Percentiles rank a stretch among this genome's conserved stretches.
Evolutionary conservation across 2,888 invertebrate species (phyloP).

Genomic region (Aphidius colemani): DNA sequence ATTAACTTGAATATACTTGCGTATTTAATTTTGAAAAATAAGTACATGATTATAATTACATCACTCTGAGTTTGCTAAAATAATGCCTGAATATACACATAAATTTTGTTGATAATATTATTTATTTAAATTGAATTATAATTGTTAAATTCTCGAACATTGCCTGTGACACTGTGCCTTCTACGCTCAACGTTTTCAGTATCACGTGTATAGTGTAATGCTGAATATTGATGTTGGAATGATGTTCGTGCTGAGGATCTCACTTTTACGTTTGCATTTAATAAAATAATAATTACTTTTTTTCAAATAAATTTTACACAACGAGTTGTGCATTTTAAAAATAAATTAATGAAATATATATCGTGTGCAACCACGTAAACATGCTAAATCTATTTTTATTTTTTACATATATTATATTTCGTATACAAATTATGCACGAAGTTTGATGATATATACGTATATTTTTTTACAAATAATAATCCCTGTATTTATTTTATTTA

Average conservation of each 20-base stretch:
- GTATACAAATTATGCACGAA: too few relatives aligned
- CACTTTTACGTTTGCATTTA: background rate
- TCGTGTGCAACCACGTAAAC: too few relatives aligned
- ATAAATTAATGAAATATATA: background rate
- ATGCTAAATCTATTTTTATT: too few relatives aligned
- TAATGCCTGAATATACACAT: conserved; percentile 11
- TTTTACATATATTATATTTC: too few relatives aligned
- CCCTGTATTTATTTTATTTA: too few relatives aligned
- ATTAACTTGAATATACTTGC: too few relatives aligned
- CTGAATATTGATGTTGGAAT: conserved; percentile 36
- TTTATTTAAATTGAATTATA: too few relatives aligned
- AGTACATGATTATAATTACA: background rate
- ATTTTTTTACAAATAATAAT: too few relatives aligned
- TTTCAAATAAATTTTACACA: background rate
- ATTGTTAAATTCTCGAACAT: conserved; percentile 21
- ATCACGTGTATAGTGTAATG: conserved; percentile 33
- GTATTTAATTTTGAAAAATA: too few relatives aligned
- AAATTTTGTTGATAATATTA: conserved; percentile 22
- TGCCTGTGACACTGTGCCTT: conserved; percentile 31
- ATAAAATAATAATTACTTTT: background rate
- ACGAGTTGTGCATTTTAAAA: conserved; percentile 5
- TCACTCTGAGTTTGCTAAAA: conserved; percentile 8
- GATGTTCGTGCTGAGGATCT: conserved; percentile 25
- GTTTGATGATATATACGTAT: too few relatives aligned
- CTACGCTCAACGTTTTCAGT: conserved; percentile 24